Conservation (phyloP, 2,797 vertebrate genomes). For the Lemur catta region DNA sequence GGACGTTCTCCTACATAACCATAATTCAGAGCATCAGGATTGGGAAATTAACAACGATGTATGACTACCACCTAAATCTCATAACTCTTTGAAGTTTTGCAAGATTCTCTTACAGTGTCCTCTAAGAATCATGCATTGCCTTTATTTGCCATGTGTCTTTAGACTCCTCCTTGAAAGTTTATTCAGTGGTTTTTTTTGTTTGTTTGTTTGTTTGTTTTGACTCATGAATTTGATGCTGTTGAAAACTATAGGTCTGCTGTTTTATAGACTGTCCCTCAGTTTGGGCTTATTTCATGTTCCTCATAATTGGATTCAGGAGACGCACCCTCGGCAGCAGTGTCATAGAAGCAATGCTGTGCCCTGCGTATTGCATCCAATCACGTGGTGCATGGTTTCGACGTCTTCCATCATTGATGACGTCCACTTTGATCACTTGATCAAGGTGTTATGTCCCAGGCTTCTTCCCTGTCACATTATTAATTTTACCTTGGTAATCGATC, state of each 20-base stretch:
- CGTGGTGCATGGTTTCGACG: neutral
- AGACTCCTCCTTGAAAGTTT: neutral
- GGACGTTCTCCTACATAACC: neutral
- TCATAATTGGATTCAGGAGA: neutral
- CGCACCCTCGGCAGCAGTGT: neutral
- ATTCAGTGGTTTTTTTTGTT: neutral
- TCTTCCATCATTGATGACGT: neutral
- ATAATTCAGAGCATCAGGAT: neutral
- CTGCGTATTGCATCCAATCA: neutral
- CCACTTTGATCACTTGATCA: neutral
- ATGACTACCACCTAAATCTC: neutral
- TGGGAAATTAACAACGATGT: neutral
- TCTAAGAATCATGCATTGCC: neutral
- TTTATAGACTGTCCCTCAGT: neutral
- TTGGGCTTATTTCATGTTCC: neutral
- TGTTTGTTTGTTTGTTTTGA: neutral
- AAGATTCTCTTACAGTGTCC: neutral
- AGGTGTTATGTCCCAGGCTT: neutral
- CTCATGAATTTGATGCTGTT: neutral
- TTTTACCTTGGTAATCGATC: neutral
- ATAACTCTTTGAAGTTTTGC: neutral
- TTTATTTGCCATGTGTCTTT: neutral
- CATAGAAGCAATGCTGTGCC: neutral
- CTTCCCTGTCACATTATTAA: neutral
- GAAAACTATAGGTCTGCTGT: neutral